phyloP scores from a whole-genome alignment of 2,888 invertebrate species.

The Drosophila gaucha region DNA sequence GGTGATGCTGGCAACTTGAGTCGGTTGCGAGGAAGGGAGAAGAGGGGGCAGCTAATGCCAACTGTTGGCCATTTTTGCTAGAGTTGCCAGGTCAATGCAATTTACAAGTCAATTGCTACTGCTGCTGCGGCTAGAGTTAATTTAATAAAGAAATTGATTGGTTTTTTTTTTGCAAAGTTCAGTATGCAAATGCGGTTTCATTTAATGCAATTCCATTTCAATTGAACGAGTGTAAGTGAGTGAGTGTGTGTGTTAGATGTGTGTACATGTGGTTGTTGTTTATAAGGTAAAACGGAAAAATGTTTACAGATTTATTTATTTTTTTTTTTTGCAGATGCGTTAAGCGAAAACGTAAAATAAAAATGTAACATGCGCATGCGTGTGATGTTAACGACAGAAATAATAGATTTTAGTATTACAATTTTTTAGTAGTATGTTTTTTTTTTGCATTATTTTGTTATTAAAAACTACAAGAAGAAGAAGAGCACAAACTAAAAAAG shows the following conservation, averaged over 20 bases:
- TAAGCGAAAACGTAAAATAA: slow-evolving; percentile 76
- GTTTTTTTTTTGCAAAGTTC: slow-evolving; percentile 38
- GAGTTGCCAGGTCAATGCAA: slow-evolving; percentile 44
- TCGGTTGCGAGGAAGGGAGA: neutral
- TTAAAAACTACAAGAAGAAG: slow-evolving; percentile 52
- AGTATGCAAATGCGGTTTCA: slow-evolving; percentile 43
- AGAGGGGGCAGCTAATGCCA: slow-evolving; percentile 32
- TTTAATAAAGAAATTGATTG: slow-evolving; percentile 12
- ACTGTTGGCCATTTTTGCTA: slow-evolving; percentile 35
- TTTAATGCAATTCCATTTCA: slow-evolving; percentile 46
- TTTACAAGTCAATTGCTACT: slow-evolving; percentile 32
- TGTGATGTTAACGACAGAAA: slow-evolving; percentile 85
- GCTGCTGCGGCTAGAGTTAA: slow-evolving; percentile 14
- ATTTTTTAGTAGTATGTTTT: slow-evolving; percentile 62
- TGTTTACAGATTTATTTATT: slow-evolving; percentile 49
- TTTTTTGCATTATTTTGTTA: slow-evolving; percentile 73
- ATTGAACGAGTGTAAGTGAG: slow-evolving; percentile 24
- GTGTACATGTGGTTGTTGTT: slow-evolving; percentile 30
- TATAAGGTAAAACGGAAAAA: slow-evolving; percentile 43
- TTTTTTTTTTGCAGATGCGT: slow-evolving; percentile 57
- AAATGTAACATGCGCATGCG: slow-evolving; percentile 84
- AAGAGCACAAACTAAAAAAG: slow-evolving; percentile 67
- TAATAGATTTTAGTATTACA: slow-evolving; percentile 83
- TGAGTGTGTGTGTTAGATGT: slow-evolving; percentile 17
- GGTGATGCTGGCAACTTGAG: slow-evolving; percentile 17